Percentiles rank a stretch among this genome's conserved stretches.
These are phyloP conservation scores for Steinernema khuongi DNA, from an alignment of 1,140 invertebrate species.

Conservation along the genomic window DNA sequence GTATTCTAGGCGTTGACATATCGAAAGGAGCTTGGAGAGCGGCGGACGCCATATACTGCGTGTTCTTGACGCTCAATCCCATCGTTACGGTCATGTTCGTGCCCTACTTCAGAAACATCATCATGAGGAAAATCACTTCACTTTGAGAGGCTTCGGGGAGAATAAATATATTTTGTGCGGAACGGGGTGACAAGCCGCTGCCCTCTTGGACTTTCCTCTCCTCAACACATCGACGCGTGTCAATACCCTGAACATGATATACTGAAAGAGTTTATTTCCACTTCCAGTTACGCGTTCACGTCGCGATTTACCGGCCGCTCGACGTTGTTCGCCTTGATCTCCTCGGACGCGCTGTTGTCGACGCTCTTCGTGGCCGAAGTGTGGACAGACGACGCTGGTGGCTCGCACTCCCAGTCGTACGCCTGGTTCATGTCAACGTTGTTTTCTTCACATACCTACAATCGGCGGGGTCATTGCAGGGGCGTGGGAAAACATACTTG, in stretches of 20 bases:
- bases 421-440: conserved; percentile 22
- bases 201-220: no score
- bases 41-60: not conserved
- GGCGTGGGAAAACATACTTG: conserved; percentile 7
- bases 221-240: no score
- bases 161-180: no score
- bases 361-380: conserved; percentile 16
- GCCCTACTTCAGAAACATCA: not conserved
- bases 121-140: not conserved
- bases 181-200: no score
- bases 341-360: conserved; percentile 21
- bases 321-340: conserved; percentile 15
- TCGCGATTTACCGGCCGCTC: not conserved
- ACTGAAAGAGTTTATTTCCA: no score
- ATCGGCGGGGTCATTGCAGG: not conserved
- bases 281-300: no score
- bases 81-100: not conserved
- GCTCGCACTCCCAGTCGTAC: conserved; percentile 37
- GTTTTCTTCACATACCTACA: conserved; percentile 17
- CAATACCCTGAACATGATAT: no score
- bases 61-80: not conserved
- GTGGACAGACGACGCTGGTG: not conserved
- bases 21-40: not conserved
- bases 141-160: no score
- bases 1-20: not conserved